Evolutionary conservation across 2,888 invertebrate genomes (phyloP).

Genomic region (Melanchra persicariae): DNA sequence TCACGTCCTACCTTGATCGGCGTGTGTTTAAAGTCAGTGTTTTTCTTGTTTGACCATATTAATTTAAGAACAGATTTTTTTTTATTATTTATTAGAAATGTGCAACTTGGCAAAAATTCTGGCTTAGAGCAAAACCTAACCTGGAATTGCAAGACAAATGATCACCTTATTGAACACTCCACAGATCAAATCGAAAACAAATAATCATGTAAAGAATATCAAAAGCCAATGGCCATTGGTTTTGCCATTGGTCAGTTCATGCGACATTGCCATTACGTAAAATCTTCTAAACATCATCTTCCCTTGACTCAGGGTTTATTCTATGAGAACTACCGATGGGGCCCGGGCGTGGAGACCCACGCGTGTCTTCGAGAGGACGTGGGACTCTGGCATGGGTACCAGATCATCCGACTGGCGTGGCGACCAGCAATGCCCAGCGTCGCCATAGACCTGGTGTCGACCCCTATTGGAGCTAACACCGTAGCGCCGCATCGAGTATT

Average conservation of each 20-base stretch:
- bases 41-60: too few relatives aligned
- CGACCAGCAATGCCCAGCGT: constrained; percentile 73
- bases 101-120: too few relatives aligned
- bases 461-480: constrained; percentile 61
- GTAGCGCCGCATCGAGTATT: constrained; percentile 74
- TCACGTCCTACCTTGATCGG: constrained; percentile 87
- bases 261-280: neutral
- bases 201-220: too few relatives aligned
- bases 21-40: constrained; percentile 59
- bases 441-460: constrained; percentile 74
- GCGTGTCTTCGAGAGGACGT: constrained; percentile 86
- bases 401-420: constrained; percentile 86
- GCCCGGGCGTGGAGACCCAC: constrained; percentile 89
- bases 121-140: too few relatives aligned
- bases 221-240: too few relatives aligned
- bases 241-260: too few relatives aligned
- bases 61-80: too few relatives aligned
- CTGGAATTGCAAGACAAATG: too few relatives aligned
- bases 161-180: too few relatives aligned
- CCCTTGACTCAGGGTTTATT: constrained; percentile 85
- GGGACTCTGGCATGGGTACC: constrained; percentile 89
- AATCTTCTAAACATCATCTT: neutral
- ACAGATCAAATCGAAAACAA: too few relatives aligned
- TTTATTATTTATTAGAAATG: too few relatives aligned
- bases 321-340: constrained; percentile 88